Evolutionary conservation across 2,797 vertebrate species (phyloP).

Genomic region (Chloroceryle amazona): DNA sequence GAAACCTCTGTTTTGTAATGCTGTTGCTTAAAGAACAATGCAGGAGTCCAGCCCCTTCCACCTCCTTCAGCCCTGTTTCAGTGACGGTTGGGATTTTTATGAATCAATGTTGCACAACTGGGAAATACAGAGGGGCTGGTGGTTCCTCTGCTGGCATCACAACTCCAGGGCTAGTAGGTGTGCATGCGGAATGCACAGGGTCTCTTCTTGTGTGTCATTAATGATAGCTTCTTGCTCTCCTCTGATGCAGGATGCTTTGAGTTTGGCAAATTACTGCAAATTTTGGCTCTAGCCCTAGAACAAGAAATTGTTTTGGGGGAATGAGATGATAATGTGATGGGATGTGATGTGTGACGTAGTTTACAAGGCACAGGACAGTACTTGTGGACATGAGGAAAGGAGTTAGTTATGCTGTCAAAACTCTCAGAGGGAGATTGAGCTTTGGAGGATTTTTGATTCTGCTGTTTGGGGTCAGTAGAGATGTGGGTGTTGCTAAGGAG

Average conservation of each 20-base stretch:
- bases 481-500: neutral
- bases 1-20: neutral
- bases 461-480: neutral
- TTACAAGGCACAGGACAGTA: neutral
- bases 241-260: neutral
- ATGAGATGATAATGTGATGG: neutral
- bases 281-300: neutral
- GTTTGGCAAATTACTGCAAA: neutral
- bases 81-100: neutral
- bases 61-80: neutral
- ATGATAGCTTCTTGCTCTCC: neutral
- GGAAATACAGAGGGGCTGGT: neutral
- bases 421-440: neutral
- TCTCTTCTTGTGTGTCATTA: neutral
- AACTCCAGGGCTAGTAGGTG: neutral
- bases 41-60: neutral
- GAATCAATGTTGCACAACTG: accelerated
- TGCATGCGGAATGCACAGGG: neutral
- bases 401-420: neutral
- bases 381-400: accelerated
- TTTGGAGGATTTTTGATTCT: neutral
- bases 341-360: accelerated
- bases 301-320: neutral
- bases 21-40: neutral
- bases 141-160: accelerated